phyloP scores from a whole-genome alignment of 2,797 vertebrate species.

The Myotis findleyi region DNA sequence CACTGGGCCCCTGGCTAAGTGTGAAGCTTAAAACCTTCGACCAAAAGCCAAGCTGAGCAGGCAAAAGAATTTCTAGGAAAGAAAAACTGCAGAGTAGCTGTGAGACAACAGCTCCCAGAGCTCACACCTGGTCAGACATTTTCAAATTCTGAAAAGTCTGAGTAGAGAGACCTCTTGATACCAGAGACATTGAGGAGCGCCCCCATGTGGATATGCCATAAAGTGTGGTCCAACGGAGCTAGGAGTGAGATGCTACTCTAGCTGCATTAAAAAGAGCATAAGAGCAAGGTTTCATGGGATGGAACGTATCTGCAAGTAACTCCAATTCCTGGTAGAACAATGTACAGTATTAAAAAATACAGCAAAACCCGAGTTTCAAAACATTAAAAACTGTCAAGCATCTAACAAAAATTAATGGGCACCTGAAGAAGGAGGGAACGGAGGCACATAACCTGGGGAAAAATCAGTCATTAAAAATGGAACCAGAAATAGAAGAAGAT shows the following conservation, averaged over 20 bases:
- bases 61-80: background rate
- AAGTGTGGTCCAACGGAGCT: too few species aligned
- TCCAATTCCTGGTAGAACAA: background rate
- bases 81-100: background rate
- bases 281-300: background rate
- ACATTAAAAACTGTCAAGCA: background rate
- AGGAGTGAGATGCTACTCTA: accelerated
- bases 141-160: background rate
- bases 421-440: background rate
- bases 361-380: background rate
- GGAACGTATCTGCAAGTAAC: background rate
- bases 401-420: background rate
- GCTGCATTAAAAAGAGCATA: background rate
- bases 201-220: accelerated
- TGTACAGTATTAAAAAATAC: background rate
- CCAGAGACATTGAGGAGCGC: too few species aligned
- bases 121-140: background rate
- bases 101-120: too few species aligned
- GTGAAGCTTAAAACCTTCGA: background rate
- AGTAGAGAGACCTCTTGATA: background rate
- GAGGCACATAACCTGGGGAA: background rate
- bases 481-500: background rate
- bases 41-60: background rate
- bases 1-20: background rate
- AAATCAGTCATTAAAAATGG: background rate